Evolutionary conservation across 1,140 invertebrate species (phyloP).

Genomic region (Dreissena rostriformis): DNA sequence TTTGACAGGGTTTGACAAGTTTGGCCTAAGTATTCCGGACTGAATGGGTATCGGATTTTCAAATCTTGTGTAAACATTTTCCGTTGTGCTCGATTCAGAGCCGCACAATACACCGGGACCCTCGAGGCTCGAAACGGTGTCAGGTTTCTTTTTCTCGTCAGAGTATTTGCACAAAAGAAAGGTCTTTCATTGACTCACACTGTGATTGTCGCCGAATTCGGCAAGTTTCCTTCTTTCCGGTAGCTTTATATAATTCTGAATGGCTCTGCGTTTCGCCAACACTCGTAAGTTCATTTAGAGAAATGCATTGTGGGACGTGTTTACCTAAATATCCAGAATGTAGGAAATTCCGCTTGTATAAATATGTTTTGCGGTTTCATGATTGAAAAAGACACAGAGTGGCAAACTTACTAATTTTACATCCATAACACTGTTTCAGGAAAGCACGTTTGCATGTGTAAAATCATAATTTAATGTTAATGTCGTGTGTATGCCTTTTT

Average conservation of each 20-base stretch:
- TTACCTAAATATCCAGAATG: constrained; percentile 12
- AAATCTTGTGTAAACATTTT: constrained; percentile 56
- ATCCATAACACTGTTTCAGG: too few species aligned
- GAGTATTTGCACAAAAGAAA: constrained; percentile 46
- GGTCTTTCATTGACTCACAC: constrained; percentile 34
- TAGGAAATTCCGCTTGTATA: neutral
- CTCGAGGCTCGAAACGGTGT: constrained; percentile 50
- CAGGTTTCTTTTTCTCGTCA: constrained; percentile 40
- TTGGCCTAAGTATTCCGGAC: constrained; percentile 2
- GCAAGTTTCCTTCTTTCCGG: constrained; percentile 52
- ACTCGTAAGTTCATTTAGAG: constrained; percentile 51
- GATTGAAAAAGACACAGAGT: neutral
- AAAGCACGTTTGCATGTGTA: too few species aligned
- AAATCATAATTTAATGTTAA: too few species aligned
- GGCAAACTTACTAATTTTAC: too few species aligned
- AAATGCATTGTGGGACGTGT: constrained; percentile 17
- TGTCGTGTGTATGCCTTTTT: too few species aligned
- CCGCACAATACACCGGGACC: constrained; percentile 39
- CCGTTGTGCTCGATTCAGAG: constrained; percentile 42
- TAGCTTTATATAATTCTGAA: constrained; percentile 24
- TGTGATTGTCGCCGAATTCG: constrained; percentile 49
- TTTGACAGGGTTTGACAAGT: constrained; percentile 56
- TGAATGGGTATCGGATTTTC: constrained; percentile 53
- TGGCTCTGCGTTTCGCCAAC: constrained; percentile 2
- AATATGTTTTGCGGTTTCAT: neutral